phyloP scores from a whole-genome alignment of 2,888 invertebrate genomes.

The Proisotoma minuta region DNA sequence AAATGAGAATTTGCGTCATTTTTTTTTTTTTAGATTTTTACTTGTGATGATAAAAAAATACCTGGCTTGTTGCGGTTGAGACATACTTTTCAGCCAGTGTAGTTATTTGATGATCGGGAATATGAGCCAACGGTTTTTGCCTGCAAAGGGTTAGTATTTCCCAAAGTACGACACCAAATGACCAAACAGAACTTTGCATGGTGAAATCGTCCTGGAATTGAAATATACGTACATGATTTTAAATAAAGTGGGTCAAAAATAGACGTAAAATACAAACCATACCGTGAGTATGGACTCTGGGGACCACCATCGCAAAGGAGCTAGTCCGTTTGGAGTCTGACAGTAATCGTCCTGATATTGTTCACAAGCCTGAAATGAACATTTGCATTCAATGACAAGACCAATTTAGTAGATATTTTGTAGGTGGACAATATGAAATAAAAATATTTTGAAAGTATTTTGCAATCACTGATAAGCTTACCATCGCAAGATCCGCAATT shows the following conservation, averaged over 20 bases:
- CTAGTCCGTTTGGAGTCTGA: constrained; percentile 60
- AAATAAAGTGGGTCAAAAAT: not conserved
- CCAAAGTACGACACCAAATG: constrained; percentile 63
- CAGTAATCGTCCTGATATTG: constrained; percentile 62
- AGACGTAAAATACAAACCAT: too few relatives aligned
- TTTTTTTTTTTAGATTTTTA: not conserved
- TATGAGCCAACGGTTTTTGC: constrained; percentile 60
- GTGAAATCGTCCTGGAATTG: constrained; percentile 59
- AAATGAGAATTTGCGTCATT: not conserved
- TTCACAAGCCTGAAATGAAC: too few relatives aligned
- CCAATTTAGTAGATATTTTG: too few relatives aligned
- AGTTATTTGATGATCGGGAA: constrained; percentile 61
- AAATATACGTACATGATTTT: too few relatives aligned
- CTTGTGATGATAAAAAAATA: too few relatives aligned
- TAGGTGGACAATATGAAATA: too few relatives aligned
- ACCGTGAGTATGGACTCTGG: constrained; percentile 64
- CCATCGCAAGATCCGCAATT: constrained; percentile 62
- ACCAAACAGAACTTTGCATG: constrained; percentile 62
- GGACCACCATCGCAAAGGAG: constrained; percentile 62
- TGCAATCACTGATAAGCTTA: too few relatives aligned
- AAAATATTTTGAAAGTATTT: too few relatives aligned
- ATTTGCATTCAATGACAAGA: too few relatives aligned
- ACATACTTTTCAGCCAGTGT: constrained; percentile 59
- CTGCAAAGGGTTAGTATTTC: constrained; percentile 60
- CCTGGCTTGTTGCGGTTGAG: constrained; percentile 42